These are phyloP conservation scores for Dorcus parallelipipedus DNA, from an alignment of 2,888 invertebrate species.

Conservation along the genomic window DNA sequence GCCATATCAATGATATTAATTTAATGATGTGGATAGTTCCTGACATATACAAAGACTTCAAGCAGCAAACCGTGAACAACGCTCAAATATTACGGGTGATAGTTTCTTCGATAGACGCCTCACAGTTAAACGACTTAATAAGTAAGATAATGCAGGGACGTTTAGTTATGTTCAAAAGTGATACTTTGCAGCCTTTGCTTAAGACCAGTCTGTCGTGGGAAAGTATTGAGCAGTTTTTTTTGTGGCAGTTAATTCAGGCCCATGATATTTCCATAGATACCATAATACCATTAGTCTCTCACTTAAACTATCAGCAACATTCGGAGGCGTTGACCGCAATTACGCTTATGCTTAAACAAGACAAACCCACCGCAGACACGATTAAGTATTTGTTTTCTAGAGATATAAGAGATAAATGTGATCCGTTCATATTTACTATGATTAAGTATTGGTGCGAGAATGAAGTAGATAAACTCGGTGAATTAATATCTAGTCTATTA, in stretches of 20 bases:
- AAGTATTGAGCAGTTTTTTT: conserved; percentile 94
- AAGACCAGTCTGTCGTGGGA: conserved; percentile 91
- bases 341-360: conserved; percentile 86
- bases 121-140: conserved; percentile 85
- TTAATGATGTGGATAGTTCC: conserved; percentile 91
- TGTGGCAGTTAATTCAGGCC: conserved; percentile 94
- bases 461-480: conserved; percentile 83
- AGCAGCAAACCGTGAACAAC: conserved; percentile 82
- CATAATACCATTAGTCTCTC: conserved; percentile 74
- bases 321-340: conserved; percentile 91
- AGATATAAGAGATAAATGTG: conserved; percentile 59
- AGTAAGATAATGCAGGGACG: conserved; percentile 89
- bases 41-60: conserved; percentile 88
- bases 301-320: conserved; percentile 78
- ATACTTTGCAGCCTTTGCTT: conserved; percentile 70
- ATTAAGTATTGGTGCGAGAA: conserved; percentile 88
- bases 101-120: conserved; percentile 85
- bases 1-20: conserved; percentile 85
- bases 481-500: conserved; percentile 73
- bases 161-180: conserved; percentile 76
- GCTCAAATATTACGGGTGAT: conserved; percentile 84
- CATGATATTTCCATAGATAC: conserved; percentile 93
- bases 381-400: conserved; percentile 79
- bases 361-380: conserved; percentile 83
- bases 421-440: conserved; percentile 87